Percentiles rank a stretch among this genome's conserved stretches.
phyloP scores from a whole-genome alignment of 2,797 vertebrate species.

The Bovichtus variegatus region DNA sequence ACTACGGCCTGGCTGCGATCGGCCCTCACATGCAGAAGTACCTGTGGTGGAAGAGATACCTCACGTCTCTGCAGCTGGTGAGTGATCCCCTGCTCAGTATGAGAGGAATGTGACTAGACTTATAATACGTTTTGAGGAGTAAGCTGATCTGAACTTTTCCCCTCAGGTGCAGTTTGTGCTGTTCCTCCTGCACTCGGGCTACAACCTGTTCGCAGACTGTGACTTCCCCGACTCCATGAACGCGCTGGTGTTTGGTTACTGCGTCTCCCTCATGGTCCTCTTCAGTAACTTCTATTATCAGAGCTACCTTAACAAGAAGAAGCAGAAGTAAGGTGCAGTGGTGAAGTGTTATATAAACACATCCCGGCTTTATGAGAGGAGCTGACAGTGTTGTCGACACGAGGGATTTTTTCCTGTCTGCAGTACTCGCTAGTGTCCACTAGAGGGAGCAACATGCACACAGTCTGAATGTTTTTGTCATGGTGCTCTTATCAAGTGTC shows the following conservation, averaged over 20 bases:
- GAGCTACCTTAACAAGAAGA: conserved; percentile 79
- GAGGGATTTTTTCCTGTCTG: background rate
- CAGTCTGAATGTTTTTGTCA: background rate
- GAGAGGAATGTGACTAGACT: background rate
- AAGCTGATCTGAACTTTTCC: background rate
- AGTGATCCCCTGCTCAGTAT: conserved; percentile 57
- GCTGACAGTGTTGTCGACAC: background rate
- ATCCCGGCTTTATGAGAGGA: background rate
- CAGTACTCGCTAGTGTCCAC: conserved; percentile 49
- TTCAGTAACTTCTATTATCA: conserved; percentile 86
- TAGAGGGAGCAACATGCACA: conserved; percentile 66
- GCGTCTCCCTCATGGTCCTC: conserved; percentile 84
- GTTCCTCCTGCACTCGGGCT: conserved; percentile 82
- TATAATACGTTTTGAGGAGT: background rate
- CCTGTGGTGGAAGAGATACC: conserved; percentile 97
- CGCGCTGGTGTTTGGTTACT: conserved; percentile 78
- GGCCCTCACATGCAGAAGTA: conserved; percentile 97
- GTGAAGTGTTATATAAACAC: background rate
- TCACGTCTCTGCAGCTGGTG: conserved; percentile 96
- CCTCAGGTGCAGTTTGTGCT: conserved; percentile 85
- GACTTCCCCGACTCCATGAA: conserved; percentile 84
- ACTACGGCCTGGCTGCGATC: conserved; percentile 94
- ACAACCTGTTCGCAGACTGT: conserved; percentile 85
- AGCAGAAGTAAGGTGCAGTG: conserved; percentile 68
- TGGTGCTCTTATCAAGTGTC: background rate